Evolutionary conservation across 2,888 invertebrate genomes (phyloP).

Genomic region (Malacosoma neustria): DNA sequence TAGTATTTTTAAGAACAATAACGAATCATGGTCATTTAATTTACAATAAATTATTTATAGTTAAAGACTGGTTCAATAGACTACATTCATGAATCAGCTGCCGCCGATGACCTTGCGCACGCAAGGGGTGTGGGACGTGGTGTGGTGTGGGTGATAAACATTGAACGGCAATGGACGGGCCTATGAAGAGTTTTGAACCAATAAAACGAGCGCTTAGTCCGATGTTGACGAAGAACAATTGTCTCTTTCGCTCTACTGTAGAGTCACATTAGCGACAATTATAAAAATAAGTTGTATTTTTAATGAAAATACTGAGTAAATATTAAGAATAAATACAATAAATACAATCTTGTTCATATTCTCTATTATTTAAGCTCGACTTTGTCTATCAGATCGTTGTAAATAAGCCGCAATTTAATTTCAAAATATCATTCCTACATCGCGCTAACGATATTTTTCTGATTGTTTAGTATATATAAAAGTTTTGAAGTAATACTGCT

Average conservation of each 20-base stretch:
- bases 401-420: not conserved
- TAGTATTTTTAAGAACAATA: too few species aligned
- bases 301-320: not conserved
- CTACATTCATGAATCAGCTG: too few species aligned
- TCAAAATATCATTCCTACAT: conserved; percentile 33
- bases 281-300: not conserved
- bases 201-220: conserved; percentile 8
- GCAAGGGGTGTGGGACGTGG: too few species aligned
- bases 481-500: accelerated
- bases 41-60: too few species aligned
- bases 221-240: conserved; percentile 10
- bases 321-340: not conserved
- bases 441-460: conserved; percentile 42
- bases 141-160: too few species aligned
- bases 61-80: too few species aligned
- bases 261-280: conserved; percentile 4
- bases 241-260: conserved; percentile 12
- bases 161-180: too few species aligned
- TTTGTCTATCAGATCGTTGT: not conserved
- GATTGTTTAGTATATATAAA: conserved; percentile 17
- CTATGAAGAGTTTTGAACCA: too few species aligned
- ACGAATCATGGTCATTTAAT: too few species aligned
- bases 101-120: too few species aligned
- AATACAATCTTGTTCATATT: not conserved
- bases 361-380: not conserved